Conservation (phyloP, 35 echinoderm and acorn worm species). For the Hemicentrotus pulcherrimus region DNA sequence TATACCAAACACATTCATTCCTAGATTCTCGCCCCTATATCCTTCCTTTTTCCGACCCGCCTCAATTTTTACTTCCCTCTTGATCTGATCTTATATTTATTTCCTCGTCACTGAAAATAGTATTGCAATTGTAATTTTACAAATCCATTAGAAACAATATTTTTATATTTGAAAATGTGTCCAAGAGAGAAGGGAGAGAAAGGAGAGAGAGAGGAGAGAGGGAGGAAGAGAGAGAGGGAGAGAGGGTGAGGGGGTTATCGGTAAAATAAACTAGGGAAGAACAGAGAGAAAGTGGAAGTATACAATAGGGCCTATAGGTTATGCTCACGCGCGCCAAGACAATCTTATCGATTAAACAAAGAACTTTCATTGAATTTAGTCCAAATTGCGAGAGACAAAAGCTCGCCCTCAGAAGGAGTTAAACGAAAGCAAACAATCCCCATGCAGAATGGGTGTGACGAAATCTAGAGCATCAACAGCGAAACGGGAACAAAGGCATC, state of each 20-base stretch:
- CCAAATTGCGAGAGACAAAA: conserved; percentile 13
- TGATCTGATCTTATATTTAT: too few species aligned
- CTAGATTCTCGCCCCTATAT: too few species aligned
- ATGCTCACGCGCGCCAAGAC: background rate
- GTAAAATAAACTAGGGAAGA: too few species aligned
- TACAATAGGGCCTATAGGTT: background rate
- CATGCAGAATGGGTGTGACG: background rate
- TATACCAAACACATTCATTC: too few species aligned
- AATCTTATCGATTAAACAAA: conserved; percentile 33
- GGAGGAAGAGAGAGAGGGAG: background rate
- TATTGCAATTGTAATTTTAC: too few species aligned
- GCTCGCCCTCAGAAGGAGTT: background rate
- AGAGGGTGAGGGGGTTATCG: background rate
- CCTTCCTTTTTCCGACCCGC: too few species aligned
- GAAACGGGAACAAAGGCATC: background rate
- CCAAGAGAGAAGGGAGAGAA: background rate
- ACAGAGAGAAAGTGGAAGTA: background rate
- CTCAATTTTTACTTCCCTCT: too few species aligned
- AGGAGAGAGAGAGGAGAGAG: background rate
- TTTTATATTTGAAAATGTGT: background rate
- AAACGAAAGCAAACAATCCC: background rate
- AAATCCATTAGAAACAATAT: background rate
- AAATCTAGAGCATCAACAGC: background rate
- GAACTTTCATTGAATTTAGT: background rate
- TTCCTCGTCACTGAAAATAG: too few species aligned